Conservation (phyloP, 53 echinoderm and acorn worm species). For the Henricia sp. region DNA sequence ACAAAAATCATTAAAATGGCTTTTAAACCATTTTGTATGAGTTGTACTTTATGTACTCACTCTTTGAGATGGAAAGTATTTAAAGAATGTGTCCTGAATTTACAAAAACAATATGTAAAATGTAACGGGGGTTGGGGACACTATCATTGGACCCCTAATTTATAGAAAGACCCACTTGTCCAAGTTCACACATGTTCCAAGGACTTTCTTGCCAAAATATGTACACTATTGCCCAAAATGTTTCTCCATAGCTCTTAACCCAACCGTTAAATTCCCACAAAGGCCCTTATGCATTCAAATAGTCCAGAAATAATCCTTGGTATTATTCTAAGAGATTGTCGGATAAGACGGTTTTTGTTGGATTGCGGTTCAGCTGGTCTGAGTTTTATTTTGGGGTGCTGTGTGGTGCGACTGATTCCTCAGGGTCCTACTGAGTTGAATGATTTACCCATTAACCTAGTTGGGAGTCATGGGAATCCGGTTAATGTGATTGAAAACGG, state of each 20-base stretch:
- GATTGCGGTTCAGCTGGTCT: not conserved
- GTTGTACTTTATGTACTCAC: too few species aligned
- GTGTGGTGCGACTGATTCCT: not conserved
- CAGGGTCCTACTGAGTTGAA: slow-evolving; percentile 8
- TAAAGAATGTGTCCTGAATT: too few species aligned
- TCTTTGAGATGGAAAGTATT: too few species aligned
- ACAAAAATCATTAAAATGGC: too few species aligned
- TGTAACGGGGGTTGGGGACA: too few species aligned
- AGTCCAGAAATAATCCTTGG: not conserved
- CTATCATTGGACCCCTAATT: too few species aligned
- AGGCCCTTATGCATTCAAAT: not conserved
- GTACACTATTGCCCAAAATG: too few species aligned
- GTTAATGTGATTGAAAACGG: slow-evolving; percentile 19
- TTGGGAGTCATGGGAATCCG: slow-evolving; percentile 22
- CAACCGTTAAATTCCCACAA: slow-evolving; percentile 3
- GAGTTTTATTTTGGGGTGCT: not conserved
- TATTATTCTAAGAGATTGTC: not conserved
- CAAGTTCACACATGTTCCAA: not conserved
- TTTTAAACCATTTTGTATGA: too few species aligned
- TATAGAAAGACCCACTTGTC: not conserved
- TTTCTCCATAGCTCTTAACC: not conserved
- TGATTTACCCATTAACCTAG: slow-evolving; percentile 42
- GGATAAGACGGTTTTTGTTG: not conserved
- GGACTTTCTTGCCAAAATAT: not conserved
- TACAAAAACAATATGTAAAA: too few species aligned